These are phyloP conservation scores for Noctua janthina DNA, from an alignment of 2,888 invertebrate species.

Conservation along the genomic window DNA sequence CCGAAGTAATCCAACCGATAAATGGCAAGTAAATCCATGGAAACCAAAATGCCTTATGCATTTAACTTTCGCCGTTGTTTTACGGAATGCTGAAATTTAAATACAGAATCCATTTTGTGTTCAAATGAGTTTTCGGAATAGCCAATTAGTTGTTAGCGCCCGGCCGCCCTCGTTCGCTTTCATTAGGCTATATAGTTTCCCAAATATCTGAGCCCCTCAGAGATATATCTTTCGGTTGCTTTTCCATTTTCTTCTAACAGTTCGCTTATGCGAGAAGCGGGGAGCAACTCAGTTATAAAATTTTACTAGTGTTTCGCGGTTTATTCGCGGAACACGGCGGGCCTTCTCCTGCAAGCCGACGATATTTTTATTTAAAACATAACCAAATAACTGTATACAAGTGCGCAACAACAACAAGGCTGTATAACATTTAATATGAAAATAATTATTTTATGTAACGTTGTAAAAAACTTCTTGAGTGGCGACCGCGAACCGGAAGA, in stretches of 20 bases:
- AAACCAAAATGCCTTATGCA: conserved; percentile 83
- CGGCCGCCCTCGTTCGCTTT: conserved; percentile 89
- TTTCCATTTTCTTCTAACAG: conserved; percentile 87
- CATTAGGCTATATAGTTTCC: conserved; percentile 90
- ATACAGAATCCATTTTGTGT: conserved; percentile 90
- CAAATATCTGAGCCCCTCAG: conserved; percentile 88
- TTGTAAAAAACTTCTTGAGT: no score
- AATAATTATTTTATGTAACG: background rate
- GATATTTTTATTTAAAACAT: conserved; percentile 62
- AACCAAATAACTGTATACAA: conserved; percentile 51
- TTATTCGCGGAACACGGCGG: conserved; percentile 70
- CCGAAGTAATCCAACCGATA: conserved; percentile 64
- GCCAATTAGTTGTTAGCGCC: conserved; percentile 91
- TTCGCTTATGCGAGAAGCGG: conserved; percentile 80
- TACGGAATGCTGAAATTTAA: conserved; percentile 90
- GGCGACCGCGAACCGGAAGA: no score
- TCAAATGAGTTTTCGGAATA: conserved; percentile 90
- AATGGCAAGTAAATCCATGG: conserved; percentile 76
- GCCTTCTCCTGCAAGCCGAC: conserved; percentile 37
- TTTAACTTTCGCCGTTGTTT: conserved; percentile 88
- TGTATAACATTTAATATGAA: conserved; percentile 12
- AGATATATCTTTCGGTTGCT: conserved; percentile 88
- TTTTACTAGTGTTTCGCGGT: conserved; percentile 84
- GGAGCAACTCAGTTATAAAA: conserved; percentile 83
- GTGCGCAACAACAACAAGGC: conserved; percentile 24